These are phyloP conservation scores for Ptilorrhoa leucosticta DNA, from an alignment of 2,113 vertebrate genomes.

Conservation along the genomic window DNA sequence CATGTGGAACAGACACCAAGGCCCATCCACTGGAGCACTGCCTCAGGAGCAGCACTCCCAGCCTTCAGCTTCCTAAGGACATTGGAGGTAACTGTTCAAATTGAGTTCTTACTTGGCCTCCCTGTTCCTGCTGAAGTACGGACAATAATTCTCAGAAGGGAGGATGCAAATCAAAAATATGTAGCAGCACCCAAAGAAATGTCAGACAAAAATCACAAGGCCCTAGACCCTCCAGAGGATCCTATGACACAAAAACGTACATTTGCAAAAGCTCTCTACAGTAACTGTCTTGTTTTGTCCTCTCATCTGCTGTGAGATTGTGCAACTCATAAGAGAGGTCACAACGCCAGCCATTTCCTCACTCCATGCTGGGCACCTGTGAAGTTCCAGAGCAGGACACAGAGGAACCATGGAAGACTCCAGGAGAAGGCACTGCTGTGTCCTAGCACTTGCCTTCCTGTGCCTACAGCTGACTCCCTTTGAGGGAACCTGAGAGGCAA, in stretches of 20 bases:
- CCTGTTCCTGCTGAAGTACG: not conserved
- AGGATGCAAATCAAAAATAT: not conserved
- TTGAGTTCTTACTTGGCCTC: not conserved
- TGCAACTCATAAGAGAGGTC: not conserved
- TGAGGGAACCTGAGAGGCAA: not conserved
- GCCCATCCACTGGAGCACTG: not conserved
- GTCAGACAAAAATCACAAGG: not conserved
- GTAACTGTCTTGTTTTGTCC: not conserved
- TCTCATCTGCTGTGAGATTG: not conserved
- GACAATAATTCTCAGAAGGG: not conserved
- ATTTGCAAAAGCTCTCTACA: not conserved
- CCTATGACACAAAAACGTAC: not conserved
- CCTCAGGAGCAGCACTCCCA: not conserved
- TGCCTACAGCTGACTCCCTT: not conserved
- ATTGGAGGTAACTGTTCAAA: not conserved
- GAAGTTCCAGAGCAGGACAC: not conserved
- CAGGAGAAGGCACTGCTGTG: not conserved
- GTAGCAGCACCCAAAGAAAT: not conserved
- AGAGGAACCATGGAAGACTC: accelerated
- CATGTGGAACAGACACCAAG: not conserved
- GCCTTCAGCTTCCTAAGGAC: not conserved
- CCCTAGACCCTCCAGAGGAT: not conserved
- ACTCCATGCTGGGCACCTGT: not conserved
- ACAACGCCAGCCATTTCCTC: not conserved
- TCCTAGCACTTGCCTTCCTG: not conserved